Evolutionary conservation across 2,888 invertebrate species (phyloP).

Genomic region (Phalera bucephala): DNA sequence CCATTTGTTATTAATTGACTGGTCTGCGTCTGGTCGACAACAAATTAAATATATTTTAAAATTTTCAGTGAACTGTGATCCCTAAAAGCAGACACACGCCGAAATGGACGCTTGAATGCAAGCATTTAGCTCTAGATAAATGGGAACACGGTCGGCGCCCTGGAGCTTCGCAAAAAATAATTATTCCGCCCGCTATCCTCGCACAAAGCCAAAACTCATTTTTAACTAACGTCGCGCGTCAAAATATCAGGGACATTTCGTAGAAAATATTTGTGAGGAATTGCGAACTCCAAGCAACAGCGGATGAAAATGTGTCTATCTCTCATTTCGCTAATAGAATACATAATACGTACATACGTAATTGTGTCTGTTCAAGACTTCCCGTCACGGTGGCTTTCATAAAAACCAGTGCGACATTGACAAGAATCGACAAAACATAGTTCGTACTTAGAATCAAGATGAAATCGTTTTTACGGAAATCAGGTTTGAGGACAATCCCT

Average conservation of each 20-base stretch:
- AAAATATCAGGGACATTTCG: conserved; percentile 39
- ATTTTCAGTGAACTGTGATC: conserved; percentile 1
- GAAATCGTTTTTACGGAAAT: no score
- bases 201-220: conserved; percentile 54
- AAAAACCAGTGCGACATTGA: no score
- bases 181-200: conserved; percentile 52
- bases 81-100: conserved; percentile 43
- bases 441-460: no score
- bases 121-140: conserved; percentile 59
- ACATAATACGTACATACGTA: not conserved
- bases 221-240: conserved; percentile 47
- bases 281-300: conserved; percentile 19
- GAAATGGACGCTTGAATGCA: conserved; percentile 51
- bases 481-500: no score
- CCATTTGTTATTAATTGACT: conserved; percentile 13
- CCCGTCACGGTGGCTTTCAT: no score
- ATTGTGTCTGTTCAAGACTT: no score
- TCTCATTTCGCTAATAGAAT: not conserved
- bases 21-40: conserved; percentile 4
- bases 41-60: conserved; percentile 3
- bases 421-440: no score
- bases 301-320: conserved; percentile 8
- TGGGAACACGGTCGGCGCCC: conserved; percentile 47
- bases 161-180: conserved; percentile 54
- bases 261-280: conserved; percentile 26